phyloP scores from a whole-genome alignment of 1,140 invertebrate genomes.

The Zeugodacus cucurbitae region DNA sequence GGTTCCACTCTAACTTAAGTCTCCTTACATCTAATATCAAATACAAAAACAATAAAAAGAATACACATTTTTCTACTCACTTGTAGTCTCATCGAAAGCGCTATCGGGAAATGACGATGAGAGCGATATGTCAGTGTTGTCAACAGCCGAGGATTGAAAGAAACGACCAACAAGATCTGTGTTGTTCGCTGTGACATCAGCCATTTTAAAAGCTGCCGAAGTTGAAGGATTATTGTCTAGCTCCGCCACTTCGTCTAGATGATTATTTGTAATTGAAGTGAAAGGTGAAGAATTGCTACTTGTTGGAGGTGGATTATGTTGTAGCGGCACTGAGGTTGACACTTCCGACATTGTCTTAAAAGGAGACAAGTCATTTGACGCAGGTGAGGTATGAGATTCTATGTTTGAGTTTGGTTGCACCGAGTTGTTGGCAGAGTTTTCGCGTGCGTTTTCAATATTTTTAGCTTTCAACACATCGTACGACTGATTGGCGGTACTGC shows the following conservation, averaged over 20 bases:
- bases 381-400: neutral
- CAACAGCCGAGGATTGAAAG: neutral
- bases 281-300: neutral
- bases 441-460: neutral
- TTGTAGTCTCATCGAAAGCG: conserved; percentile 55
- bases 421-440: neutral
- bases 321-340: neutral
- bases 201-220: neutral
- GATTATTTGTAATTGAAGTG: neutral
- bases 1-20: neutral
- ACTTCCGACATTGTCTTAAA: neutral
- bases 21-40: neutral
- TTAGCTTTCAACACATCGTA: neutral
- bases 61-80: conserved; percentile 45
- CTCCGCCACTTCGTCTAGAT: neutral
- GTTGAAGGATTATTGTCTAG: neutral
- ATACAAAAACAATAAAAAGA: neutral
- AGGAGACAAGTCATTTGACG: neutral
- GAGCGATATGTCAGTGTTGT: conserved; percentile 14
- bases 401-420: neutral
- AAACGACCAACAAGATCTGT: neutral
- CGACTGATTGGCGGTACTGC: neutral
- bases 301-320: neutral
- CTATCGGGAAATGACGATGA: conserved; percentile 47
- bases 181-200: neutral